Percentiles rank a stretch among this genome's conserved stretches.
phyloP scores from a whole-genome alignment of 2,888 invertebrate species.

The Unio delphinus region DNA sequence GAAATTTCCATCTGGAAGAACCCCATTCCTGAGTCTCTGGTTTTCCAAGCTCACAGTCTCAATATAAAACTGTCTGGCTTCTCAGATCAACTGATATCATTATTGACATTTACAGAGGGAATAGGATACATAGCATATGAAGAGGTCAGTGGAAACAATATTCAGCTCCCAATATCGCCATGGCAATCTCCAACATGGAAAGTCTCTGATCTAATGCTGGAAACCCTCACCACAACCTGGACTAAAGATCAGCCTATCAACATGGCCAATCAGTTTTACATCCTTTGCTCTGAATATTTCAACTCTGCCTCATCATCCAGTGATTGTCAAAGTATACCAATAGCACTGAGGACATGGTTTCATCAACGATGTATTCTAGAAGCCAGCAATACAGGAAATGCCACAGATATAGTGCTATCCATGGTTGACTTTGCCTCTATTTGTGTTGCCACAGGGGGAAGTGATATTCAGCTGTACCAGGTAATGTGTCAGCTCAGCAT shows the following conservation, averaged over 20 bases:
- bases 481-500: conserved; percentile 27
- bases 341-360: conserved; percentile 30
- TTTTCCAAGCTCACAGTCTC: conserved; percentile 49
- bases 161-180: conserved; percentile 47
- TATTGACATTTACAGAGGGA: conserved; percentile 48
- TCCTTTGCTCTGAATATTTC: conserved; percentile 38
- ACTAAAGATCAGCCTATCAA: conserved; percentile 7
- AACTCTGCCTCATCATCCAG: conserved; percentile 16
- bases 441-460: conserved; percentile 24
- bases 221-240: conserved; percentile 12
- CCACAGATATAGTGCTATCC: conserved; percentile 28
- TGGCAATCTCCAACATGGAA: conserved; percentile 55
- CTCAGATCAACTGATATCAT: conserved; percentile 30
- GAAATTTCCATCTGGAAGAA: conserved; percentile 50
- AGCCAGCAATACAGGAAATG: conserved; percentile 29
- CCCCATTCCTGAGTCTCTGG: conserved; percentile 37
- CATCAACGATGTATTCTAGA: conserved; percentile 34
- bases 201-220: conserved; percentile 38
- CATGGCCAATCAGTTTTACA: conserved; percentile 17
- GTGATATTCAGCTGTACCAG: conserved; percentile 14
- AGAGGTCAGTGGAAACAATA: conserved; percentile 33
- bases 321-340: conserved; percentile 26
- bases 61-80: conserved; percentile 48
- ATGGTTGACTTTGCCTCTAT: conserved; percentile 41
- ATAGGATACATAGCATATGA: conserved; percentile 45